Evolutionary conservation across 2,888 invertebrate species (phyloP).

Genomic region (Ochlodes sylvanus): DNA sequence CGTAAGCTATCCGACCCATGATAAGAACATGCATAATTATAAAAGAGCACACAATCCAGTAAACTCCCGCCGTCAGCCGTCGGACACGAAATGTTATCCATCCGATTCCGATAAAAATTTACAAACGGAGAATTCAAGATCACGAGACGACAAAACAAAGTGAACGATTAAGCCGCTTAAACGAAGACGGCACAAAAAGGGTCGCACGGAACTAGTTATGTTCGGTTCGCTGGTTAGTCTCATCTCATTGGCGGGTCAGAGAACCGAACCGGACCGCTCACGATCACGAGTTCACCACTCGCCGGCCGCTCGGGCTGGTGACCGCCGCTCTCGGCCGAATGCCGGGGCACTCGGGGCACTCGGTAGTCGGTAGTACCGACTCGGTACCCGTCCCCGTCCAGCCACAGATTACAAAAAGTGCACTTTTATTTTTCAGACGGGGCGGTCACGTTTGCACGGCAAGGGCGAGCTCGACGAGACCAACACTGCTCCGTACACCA

Average conservation of each 20-base stretch:
- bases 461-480: conserved; percentile 38
- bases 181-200: conserved; percentile 28
- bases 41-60: conserved; percentile 11
- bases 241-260: conserved; percentile 50
- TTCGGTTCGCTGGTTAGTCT: conserved; percentile 39
- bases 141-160: conserved; percentile 27
- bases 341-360: too few relatives aligned
- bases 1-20: not conserved
- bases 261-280: conserved; percentile 47
- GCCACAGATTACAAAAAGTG: conserved; percentile 44
- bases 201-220: conserved; percentile 49
- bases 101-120: conserved; percentile 26
- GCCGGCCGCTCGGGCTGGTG: conserved; percentile 44
- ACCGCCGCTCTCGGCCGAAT: conserved; percentile 19
- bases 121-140: conserved; percentile 40
- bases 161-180: conserved; percentile 14
- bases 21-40: conserved; percentile 1
- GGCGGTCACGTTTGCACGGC: conserved; percentile 54
- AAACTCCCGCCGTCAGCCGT: conserved; percentile 29
- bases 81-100: conserved; percentile 33
- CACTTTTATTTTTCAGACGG: conserved; percentile 54
- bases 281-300: conserved; percentile 45
- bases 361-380: too few relatives aligned
- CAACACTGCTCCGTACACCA: not conserved
- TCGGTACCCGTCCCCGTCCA: conserved; percentile 39